Evolutionary conservation across 2,888 invertebrate genomes (phyloP).

Genomic region (Zaprionus bogoriensis): DNA sequence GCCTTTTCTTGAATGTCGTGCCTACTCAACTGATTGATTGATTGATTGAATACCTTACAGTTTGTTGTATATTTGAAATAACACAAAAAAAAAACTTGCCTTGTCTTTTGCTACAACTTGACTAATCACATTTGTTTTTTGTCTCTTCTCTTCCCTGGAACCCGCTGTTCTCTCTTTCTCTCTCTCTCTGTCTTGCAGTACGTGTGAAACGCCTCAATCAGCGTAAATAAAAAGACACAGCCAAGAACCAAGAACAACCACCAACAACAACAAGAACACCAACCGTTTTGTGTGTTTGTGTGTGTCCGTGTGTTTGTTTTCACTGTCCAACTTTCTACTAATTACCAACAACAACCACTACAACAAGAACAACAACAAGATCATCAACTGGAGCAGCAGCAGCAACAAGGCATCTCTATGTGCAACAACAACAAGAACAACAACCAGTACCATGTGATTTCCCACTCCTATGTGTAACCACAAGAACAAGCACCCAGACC

Average conservation of each 20-base stretch:
- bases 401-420: slow-evolving; percentile 45
- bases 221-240: slow-evolving; percentile 82
- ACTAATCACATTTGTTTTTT: slow-evolving; percentile 68
- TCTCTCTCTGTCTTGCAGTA: slow-evolving; percentile 87
- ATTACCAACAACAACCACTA: slow-evolving; percentile 48
- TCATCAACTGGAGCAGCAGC: slow-evolving; percentile 40
- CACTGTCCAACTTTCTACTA: slow-evolving; percentile 58
- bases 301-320: slow-evolving; percentile 46
- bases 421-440: slow-evolving; percentile 30
- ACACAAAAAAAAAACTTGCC: slow-evolving; percentile 24
- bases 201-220: slow-evolving; percentile 95
- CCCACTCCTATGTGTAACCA: slow-evolving; percentile 27
- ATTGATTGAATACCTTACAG: slow-evolving; percentile 47
- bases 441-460: slow-evolving; percentile 31
- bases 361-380: slow-evolving; percentile 33
- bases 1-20: slow-evolving; percentile 60
- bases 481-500: slow-evolving; percentile 32
- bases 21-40: slow-evolving; percentile 35
- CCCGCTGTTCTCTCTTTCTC: slow-evolving; percentile 39
- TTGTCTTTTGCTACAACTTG: slow-evolving; percentile 41
- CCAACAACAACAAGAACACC: slow-evolving; percentile 48
- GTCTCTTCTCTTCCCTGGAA: slow-evolving; percentile 39
- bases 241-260: slow-evolving; percentile 38
- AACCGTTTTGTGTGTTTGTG: slow-evolving; percentile 51
- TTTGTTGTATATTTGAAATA: slow-evolving; percentile 49